Evolutionary conservation across 2,888 invertebrate genomes (phyloP).

Genomic region (Epicampocera succincta): DNA sequence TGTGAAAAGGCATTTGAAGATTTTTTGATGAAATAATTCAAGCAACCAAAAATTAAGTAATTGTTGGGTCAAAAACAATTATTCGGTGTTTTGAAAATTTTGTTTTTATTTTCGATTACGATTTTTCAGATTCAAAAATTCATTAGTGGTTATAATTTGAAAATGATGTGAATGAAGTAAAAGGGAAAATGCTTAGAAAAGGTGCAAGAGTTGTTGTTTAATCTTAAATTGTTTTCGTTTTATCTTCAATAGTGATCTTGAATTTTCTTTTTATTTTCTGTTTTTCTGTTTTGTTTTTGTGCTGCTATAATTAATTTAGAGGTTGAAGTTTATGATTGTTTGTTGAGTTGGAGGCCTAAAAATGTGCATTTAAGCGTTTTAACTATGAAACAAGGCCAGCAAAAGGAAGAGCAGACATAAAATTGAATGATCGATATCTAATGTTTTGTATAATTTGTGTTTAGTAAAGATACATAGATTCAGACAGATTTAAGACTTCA

Average conservation of each 20-base stretch:
- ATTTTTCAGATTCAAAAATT: slow-evolving; percentile 22
- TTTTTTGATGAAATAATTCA: slow-evolving; percentile 43
- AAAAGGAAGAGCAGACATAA: neutral
- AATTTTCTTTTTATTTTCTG: slow-evolving; percentile 17
- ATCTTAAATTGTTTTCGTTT: slow-evolving; percentile 46
- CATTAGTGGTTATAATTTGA: slow-evolving; percentile 49
- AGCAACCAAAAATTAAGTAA: slow-evolving; percentile 45
- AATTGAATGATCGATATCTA: slow-evolving; percentile 7
- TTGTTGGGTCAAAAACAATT: slow-evolving; percentile 56
- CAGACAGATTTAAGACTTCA: neutral
- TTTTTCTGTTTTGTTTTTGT: slow-evolving; percentile 2
- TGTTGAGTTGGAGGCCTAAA: neutral
- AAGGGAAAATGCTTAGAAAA: slow-evolving; percentile 7
- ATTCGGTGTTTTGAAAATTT: slow-evolving; percentile 27
- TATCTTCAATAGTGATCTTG: slow-evolving; percentile 51
- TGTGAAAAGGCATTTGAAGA: slow-evolving; percentile 15
- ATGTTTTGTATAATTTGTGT: slow-evolving; percentile 22
- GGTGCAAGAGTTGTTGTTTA: slow-evolving; percentile 43
- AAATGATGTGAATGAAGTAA: slow-evolving; percentile 27
- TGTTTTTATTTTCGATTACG: slow-evolving; percentile 8
- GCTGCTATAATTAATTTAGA: slow-evolving; percentile 40
- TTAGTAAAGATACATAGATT: neutral
- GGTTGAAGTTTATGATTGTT: slow-evolving; percentile 18
- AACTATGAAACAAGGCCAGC: neutral
- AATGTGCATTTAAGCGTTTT: slow-evolving; percentile 7